These are phyloP conservation scores for Tromatobia lineatoria DNA, from an alignment of 2,888 invertebrate genomes.

Conservation along the genomic window DNA sequence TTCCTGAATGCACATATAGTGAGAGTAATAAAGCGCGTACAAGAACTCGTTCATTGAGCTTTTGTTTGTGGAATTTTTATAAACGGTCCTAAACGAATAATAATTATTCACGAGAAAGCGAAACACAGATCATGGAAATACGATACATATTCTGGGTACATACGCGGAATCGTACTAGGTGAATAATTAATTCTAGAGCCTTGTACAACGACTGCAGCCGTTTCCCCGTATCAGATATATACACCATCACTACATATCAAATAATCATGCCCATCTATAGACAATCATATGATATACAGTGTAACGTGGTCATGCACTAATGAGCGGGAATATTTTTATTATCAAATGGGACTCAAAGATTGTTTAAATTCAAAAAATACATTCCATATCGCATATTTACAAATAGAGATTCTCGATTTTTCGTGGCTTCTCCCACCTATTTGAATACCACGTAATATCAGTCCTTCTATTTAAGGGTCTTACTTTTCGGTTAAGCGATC, in stretches of 20 bases:
- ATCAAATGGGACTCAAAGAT: neutral
- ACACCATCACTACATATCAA: conserved; percentile 27
- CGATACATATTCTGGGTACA: conserved; percentile 27
- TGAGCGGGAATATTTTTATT: conserved; percentile 3
- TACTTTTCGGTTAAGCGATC: neutral
- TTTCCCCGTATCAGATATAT: conserved; percentile 38
- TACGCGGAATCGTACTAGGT: conserved; percentile 39
- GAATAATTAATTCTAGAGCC: conserved; percentile 63
- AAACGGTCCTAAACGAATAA: conserved; percentile 39
- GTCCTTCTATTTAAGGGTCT: neutral
- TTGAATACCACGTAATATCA: no score
- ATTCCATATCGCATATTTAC: neutral
- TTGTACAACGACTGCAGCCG: conserved; percentile 57
- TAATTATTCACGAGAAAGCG: conserved; percentile 38
- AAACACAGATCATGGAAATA: conserved; percentile 16
- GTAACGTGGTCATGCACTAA: conserved; percentile 27
- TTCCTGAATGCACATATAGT: neutral
- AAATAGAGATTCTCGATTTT: neutral
- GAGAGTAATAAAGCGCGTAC: neutral
- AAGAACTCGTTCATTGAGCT: neutral
- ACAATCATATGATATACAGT: neutral
- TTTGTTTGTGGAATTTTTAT: conserved; percentile 48
- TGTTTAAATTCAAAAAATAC: neutral
- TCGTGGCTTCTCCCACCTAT: no score
- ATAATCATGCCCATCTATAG: conserved; percentile 30